Evolutionary conservation across 2,888 invertebrate genomes (phyloP).

Genomic region (Diachrysia chrysitis): DNA sequence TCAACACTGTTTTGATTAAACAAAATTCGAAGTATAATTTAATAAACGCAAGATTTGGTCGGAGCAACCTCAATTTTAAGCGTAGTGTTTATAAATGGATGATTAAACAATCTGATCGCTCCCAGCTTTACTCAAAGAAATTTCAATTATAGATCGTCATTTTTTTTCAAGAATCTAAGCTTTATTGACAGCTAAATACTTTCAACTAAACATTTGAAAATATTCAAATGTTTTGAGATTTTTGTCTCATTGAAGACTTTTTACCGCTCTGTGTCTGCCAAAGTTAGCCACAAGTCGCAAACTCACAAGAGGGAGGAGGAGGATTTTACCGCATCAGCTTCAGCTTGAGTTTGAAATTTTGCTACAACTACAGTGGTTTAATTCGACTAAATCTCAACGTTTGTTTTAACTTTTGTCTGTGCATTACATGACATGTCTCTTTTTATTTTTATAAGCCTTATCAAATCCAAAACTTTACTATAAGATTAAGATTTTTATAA

Average conservation of each 20-base stretch:
- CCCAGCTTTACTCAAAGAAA: background rate
- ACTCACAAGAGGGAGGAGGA: no score
- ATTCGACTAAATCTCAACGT: no score
- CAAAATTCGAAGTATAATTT: constrained; percentile 2
- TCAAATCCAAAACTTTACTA: background rate
- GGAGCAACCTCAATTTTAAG: background rate
- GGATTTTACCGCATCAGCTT: no score
- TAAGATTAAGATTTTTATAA: background rate
- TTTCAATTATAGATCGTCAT: background rate
- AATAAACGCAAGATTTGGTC: background rate
- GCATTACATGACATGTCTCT: background rate
- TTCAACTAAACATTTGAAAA: no score
- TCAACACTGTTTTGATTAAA: background rate
- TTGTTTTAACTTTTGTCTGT: no score
- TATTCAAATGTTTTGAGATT: no score
- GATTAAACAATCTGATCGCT: no score
- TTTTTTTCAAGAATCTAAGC: no score
- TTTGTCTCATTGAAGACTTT: background rate
- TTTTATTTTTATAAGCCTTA: background rate
- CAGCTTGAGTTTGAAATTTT: no score
- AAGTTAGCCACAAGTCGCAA: background rate
- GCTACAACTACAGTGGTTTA: no score
- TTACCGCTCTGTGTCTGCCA: background rate
- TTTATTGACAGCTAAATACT: no score
- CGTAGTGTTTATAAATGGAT: background rate